Base-by-base conservation (phyloP, 2,888 invertebrate species). In the Teleogryllus oceanicus region DNA sequence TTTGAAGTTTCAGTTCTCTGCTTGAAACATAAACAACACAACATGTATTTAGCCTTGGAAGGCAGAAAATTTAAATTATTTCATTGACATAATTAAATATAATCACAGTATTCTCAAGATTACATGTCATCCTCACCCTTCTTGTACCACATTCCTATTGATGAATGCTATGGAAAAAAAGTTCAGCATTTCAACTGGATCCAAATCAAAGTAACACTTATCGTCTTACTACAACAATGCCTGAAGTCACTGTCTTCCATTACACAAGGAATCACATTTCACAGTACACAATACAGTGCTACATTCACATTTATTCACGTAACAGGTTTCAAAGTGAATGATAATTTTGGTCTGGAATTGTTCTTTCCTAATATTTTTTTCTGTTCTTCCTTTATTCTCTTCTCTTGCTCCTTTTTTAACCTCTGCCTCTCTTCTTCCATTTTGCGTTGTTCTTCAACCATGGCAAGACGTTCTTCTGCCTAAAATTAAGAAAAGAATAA, bases 311-410 rank as follows among this genome's bases (percentile, higher is more conserved):
- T 81, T 92, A 91, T 92, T 89, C 91, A 93, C 85, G 92, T 89
- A 84, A 89, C 89, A 84, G 94, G 94, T 88, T 95, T 96, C 84
- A 96, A 89, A 79, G 94, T 92, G 89, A 98, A 98, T 79, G 97
- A 97, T 84, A 98, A 89, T 89, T 96, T 96, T 82, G 98, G 98
- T 87, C 98, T 91, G 81, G 97, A 97, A 90, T 97, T 98, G 88
- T 96, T 96, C 91, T 98, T 98, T 84, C 98, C 98, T 85, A 98
- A 90, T 85, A 98, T 98, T 88, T 96, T 95, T 89, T 96, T 97
- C 89, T 98, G 98, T 88, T 98, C 97, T 87, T 96, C 96, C 88
- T 96, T 96, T 81, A 94, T 91, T 85, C 96, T 92, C 85, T 94
- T 95, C 86, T 97, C 96, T 87, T 97, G 96, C 88, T 98, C 97